These are phyloP conservation scores for Phrynosoma platyrhinos DNA, from an alignment of 2,113 vertebrate species.

Conservation along the genomic window DNA sequence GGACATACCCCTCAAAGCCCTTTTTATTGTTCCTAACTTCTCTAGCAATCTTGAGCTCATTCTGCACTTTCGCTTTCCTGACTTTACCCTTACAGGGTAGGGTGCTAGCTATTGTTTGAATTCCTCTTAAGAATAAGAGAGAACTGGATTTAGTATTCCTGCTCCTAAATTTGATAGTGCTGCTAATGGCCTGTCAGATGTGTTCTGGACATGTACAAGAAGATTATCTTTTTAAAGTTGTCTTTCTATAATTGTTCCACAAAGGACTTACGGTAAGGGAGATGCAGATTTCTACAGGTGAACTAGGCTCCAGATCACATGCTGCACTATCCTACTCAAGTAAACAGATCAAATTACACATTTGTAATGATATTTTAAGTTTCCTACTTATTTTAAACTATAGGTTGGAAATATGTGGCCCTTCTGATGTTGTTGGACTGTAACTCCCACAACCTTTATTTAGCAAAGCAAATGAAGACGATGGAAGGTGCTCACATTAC, in stretches of 20 bases:
- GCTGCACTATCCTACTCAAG: neutral
- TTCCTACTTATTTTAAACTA: neutral
- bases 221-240: neutral
- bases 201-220: neutral
- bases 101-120: no score
- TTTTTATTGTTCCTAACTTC: no score
- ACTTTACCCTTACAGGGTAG: neutral
- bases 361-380: neutral
- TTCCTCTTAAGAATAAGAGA: neutral
- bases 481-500: neutral
- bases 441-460: no score
- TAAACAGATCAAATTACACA: neutral
- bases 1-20: no score
- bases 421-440: neutral
- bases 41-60: no score
- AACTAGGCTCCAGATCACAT: neutral
- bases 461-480: no score
- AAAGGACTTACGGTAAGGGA: neutral
- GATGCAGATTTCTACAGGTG: neutral
- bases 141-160: neutral
- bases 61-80: no score
- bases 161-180: neutral
- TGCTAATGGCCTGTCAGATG: neutral
- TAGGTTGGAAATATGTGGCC: neutral
- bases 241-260: neutral